A percentile compares a stretch with the other conserved stretches of the same genome.
phyloP scores from a whole-genome alignment of 2,888 invertebrate species.

The Xestoiulus laeticollis region DNA sequence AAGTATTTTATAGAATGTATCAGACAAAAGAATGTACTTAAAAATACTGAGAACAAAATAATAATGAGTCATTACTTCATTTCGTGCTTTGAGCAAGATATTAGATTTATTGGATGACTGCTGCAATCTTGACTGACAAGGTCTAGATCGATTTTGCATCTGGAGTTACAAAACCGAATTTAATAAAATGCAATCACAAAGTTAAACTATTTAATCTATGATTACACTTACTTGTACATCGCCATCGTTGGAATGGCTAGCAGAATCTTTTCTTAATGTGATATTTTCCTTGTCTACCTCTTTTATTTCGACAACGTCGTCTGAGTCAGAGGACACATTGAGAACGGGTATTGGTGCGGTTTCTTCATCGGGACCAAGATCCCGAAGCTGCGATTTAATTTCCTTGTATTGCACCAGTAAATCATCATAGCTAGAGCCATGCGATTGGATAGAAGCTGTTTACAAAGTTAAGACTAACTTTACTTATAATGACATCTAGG shows the following conservation, averaged over 20 bases:
- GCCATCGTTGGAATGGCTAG: neutral
- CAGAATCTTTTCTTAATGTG: neutral
- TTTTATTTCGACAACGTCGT: conserved; percentile 30
- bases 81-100: neutral
- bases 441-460: neutral
- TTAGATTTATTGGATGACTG: neutral
- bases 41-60: neutral
- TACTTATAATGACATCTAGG: neutral
- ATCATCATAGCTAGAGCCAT: conserved; percentile 58
- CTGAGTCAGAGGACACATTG: conserved; percentile 1
- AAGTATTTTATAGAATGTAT: neutral
- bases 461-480: neutral
- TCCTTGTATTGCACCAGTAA: conserved; percentile 54
- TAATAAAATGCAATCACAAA: neutral
- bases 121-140: neutral
- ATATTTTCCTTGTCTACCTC: conserved; percentile 47
- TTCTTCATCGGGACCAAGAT: conserved; percentile 45
- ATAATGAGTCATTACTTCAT: neutral
- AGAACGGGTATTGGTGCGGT: neutral
- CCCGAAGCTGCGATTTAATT: conserved; percentile 52
- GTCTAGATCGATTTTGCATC: neutral
- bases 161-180: neutral
- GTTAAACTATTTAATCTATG: neutral
- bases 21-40: neutral
- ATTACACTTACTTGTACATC: neutral